phyloP scores from a whole-genome alignment of 2,113 vertebrate genomes.

The Probosciger aterrimus region DNA sequence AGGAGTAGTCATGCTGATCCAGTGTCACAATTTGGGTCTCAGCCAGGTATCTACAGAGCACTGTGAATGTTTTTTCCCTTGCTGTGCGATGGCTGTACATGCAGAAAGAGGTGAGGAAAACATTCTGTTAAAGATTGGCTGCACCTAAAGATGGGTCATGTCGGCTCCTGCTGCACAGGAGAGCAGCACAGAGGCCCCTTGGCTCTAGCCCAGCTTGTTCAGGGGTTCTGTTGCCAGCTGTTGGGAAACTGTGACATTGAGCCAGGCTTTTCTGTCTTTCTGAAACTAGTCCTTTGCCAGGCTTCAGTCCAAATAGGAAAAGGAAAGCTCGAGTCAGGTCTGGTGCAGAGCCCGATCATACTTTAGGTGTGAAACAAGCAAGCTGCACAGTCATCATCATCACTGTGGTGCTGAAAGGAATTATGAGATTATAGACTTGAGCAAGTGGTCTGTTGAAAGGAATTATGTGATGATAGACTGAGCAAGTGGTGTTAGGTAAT shows the following conservation, averaged over 20 bases:
- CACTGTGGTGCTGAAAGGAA: not conserved
- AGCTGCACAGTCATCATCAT: not conserved
- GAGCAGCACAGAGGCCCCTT: not conserved
- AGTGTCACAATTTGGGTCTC: not conserved
- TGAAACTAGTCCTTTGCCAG: not conserved
- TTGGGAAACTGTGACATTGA: not conserved
- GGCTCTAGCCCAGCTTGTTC: not conserved
- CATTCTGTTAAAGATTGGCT: not conserved
- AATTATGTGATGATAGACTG: not conserved
- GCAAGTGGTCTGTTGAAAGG: not conserved
- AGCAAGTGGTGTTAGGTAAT: not conserved
- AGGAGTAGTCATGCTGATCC: not conserved
- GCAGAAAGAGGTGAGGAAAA: not conserved
- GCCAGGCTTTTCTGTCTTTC: not conserved
- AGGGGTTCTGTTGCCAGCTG: not conserved
- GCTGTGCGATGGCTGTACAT: not conserved
- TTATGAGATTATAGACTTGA: not conserved
- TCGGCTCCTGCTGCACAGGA: not conserved
- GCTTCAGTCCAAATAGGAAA: not conserved
- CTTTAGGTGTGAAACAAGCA: not conserved
- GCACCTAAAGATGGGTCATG: not conserved
- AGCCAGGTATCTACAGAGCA: not conserved
- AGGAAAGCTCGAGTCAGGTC: not conserved
- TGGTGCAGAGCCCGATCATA: not conserved
- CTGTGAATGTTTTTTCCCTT: not conserved